Conservation (phyloP, 1,140 invertebrate genomes). For the Bombus fervidus region DNA sequence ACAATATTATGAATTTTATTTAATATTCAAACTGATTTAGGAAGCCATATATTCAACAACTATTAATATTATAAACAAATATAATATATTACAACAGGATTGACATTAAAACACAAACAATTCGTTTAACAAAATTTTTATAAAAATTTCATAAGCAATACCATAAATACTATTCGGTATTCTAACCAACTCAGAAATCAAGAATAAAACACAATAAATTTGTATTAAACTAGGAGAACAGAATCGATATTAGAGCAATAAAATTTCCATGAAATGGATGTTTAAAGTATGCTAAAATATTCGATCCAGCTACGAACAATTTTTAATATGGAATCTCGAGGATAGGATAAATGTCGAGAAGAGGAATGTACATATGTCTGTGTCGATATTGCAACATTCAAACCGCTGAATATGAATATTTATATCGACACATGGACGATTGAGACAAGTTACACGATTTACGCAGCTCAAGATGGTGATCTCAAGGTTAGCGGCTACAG, state of each 20-base stretch:
- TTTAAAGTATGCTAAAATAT: neutral
- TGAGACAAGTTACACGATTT: slow-evolving; percentile 19
- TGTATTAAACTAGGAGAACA: neutral
- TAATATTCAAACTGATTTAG: neutral
- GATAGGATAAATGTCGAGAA: slow-evolving; percentile 4
- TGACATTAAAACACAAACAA: neutral
- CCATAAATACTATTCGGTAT: neutral
- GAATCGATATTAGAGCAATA: neutral
- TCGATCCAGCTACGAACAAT: neutral
- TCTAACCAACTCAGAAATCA: neutral
- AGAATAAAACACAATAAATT: neutral
- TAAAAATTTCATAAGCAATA: neutral
- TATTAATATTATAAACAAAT: neutral
- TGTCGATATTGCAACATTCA: slow-evolving; percentile 19
- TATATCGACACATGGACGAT: neutral
- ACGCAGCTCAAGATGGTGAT: slow-evolving; percentile 12
- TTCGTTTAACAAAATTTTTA: neutral
- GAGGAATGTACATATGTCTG: neutral
- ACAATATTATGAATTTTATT: neutral
- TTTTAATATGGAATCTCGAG: neutral
- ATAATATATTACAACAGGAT: no score
- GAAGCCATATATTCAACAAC: neutral
- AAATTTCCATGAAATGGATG: neutral
- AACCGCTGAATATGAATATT: slow-evolving; percentile 47
- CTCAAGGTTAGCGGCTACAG: slow-evolving; percentile 45